phyloP scores from a whole-genome alignment of 2,888 invertebrate species.

The Altica lythri region DNA sequence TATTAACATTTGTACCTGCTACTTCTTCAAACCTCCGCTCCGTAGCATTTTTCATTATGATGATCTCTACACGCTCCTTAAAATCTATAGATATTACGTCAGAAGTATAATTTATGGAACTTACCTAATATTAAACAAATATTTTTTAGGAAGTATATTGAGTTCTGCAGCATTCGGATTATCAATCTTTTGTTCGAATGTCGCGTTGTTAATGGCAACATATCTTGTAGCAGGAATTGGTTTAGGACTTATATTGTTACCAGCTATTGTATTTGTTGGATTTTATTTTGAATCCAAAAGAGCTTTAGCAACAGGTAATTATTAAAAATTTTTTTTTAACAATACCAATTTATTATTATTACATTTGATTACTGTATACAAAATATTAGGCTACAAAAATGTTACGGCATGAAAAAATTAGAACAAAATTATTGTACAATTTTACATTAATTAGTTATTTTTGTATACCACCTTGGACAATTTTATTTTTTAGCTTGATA shows the following conservation, averaged over 20 bases:
- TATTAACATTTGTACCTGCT: no score
- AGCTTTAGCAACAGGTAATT: conserved; percentile 85
- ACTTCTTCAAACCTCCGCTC: no score
- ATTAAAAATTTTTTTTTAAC: no score
- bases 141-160: conserved; percentile 85
- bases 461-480: no score
- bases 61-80: background rate
- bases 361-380: no score
- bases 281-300: conserved; percentile 96
- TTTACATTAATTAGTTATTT: no score
- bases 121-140: conserved; percentile 72
- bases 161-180: conserved; percentile 83
- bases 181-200: conserved; percentile 83
- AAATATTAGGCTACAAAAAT: no score
- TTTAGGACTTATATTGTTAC: conserved; percentile 63
- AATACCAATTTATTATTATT: no score
- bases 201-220: conserved; percentile 86
- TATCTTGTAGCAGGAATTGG: conserved; percentile 70
- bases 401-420: no score
- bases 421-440: no score
- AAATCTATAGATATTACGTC: background rate
- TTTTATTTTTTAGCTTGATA: no score
- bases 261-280: conserved; percentile 94
- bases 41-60: background rate
- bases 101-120: conserved; percentile 90